Conservation (phyloP, 2,888 invertebrate genomes). For the Nymphalis polychloros region DNA sequence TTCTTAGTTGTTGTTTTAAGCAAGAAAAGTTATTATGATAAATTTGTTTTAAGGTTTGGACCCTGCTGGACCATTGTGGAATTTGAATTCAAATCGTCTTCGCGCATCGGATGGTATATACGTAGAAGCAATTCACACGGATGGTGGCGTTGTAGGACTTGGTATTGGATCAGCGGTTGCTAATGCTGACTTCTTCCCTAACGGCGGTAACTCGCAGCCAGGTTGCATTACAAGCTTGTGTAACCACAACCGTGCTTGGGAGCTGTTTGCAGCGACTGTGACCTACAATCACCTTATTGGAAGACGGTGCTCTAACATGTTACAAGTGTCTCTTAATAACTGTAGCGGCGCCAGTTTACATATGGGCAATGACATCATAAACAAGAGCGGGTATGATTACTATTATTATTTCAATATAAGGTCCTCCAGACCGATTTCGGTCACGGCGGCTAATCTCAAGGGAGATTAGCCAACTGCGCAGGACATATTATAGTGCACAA, state of each 20-base stretch:
- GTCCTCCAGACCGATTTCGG: no score
- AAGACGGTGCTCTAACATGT: conserved; percentile 43
- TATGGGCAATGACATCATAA: conserved; percentile 61
- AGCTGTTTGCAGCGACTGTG: conserved; percentile 48
- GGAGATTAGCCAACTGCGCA: no score
- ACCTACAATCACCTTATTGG: conserved; percentile 45
- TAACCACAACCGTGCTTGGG: conserved; percentile 46
- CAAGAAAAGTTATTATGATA: no score
- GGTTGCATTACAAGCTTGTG: conserved; percentile 47
- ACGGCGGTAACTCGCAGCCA: conserved; percentile 69
- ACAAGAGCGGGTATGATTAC: conserved; percentile 54
- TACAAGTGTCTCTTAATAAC: conserved; percentile 52
- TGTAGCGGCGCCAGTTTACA: conserved; percentile 54
- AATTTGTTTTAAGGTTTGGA: conserved; percentile 52
- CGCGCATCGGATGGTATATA: conserved; percentile 58
- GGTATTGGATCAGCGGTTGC: conserved; percentile 76
- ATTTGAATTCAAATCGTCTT: conserved; percentile 47
- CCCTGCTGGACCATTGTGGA: conserved; percentile 66
- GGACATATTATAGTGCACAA: no score
- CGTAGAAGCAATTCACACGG: conserved; percentile 72
- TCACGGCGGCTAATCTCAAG: no score
- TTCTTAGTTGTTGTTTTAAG: no score
- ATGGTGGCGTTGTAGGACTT: conserved; percentile 66
- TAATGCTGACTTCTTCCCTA: conserved; percentile 83
- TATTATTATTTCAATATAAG: background rate